Evolutionary conservation across 2,888 invertebrate genomes (phyloP).

Genomic region (Ormyrus nitidulus): DNA sequence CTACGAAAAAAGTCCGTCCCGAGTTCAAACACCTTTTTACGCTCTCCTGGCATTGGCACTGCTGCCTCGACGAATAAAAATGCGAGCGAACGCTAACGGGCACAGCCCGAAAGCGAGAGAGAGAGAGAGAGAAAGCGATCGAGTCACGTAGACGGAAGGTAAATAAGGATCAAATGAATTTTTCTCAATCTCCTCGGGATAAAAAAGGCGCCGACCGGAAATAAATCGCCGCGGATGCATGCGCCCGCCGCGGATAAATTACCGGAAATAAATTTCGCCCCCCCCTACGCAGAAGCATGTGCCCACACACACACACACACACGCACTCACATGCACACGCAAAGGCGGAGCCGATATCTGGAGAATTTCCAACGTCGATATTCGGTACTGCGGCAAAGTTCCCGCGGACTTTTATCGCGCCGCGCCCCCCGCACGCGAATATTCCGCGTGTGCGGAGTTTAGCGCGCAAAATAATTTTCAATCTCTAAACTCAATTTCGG

Average conservation of each 20-base stretch:
- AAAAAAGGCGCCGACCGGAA: neutral
- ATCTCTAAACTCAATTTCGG: constrained; percentile 32
- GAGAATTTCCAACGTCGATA: constrained; percentile 64
- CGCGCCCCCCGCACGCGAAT: neutral
- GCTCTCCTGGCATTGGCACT: neutral
- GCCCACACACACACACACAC: too few species aligned
- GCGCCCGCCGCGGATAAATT: constrained; percentile 60
- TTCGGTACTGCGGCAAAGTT: constrained; percentile 31
- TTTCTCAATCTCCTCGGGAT: constrained; percentile 16
- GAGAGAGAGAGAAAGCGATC: constrained; percentile 2
- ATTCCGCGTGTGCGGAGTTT: neutral
- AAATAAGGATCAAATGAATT: constrained; percentile 47
- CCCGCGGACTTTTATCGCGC: neutral
- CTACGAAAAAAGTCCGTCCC: neutral
- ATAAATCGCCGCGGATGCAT: constrained; percentile 25
- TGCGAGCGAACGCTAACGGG: constrained; percentile 27
- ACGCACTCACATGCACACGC: too few species aligned
- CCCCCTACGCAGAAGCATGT: neutral
- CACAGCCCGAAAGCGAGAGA: neutral
- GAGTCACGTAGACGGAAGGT: constrained; percentile 25
- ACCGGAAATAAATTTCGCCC: constrained; percentile 61
- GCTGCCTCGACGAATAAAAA: constrained; percentile 5
- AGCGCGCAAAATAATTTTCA: constrained; percentile 37
- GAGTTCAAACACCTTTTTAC: constrained; percentile 5
- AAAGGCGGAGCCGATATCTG: constrained; percentile 56